Evolutionary conservation across 1,140 invertebrate genomes (phyloP).

Genomic region (Acarapis woodi): DNA sequence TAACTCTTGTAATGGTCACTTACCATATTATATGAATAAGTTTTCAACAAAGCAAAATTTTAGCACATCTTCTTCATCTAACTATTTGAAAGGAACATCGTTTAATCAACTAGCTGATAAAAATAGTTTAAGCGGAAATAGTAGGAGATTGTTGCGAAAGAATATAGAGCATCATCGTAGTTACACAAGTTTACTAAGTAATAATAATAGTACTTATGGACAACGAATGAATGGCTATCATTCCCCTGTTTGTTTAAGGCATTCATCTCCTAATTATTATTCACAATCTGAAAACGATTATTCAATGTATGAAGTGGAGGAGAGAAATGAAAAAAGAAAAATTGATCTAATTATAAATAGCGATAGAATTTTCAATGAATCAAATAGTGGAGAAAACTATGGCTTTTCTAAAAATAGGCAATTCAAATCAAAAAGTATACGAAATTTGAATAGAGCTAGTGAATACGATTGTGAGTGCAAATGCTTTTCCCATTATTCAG

Average conservation of each 20-base stretch:
- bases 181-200: too few relatives aligned
- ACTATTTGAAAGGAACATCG: too few relatives aligned
- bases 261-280: background rate
- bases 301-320: constrained; percentile 4
- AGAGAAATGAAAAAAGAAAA: background rate
- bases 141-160: too few relatives aligned
- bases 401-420: too few relatives aligned
- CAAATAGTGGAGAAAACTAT: background rate
- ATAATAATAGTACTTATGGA: too few relatives aligned
- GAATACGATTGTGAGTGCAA: background rate
- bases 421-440: too few relatives aligned
- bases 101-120: background rate
- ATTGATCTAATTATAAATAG: background rate
- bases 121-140: background rate
- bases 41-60: too few relatives aligned
- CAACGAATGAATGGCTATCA: background rate
- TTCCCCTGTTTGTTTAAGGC: background rate
- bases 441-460: too few relatives aligned
- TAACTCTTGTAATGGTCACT: too few relatives aligned
- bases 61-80: too few relatives aligned
- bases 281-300: constrained; percentile 2
- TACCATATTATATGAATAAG: too few relatives aligned
- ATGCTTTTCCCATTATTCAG: background rate
- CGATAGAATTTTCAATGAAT: background rate
- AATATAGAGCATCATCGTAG: too few relatives aligned